Evolutionary conservation across 2,797 vertebrate genomes (phyloP), one percentile per base, ranked within the genome.

Genomic region (Poecilia wingei): DNA sequence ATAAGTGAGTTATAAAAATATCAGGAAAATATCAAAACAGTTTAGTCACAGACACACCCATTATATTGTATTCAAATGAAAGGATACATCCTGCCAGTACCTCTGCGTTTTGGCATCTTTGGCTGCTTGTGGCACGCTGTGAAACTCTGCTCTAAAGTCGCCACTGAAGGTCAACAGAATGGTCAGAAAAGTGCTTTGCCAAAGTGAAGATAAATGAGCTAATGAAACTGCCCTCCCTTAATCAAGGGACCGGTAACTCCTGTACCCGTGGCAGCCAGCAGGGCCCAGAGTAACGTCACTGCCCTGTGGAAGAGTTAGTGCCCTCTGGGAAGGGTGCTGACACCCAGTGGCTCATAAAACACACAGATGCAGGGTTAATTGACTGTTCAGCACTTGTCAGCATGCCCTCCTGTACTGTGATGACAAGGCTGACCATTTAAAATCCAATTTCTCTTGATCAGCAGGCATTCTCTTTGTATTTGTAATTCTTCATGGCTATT

Each of bases 281-380:
- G 92, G 95, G 93, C 94, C 95, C 96, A 61, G 82, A 76, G 79
- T 87, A 84, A 83, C 96, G 96, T 97, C 96, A 97, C 96, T 96
- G 96, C 97, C 96, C 95, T 47, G 93, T 93, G 93, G 96, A 97
- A 97, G 96, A 97, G 96, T 97, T 97, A 97, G 96, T 96, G 96
- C 95, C 96, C 91, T 88, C 84, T 82, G 91, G 93, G 92, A 91
- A 82, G 81, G 83, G 77, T 89, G 96, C 84, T 87, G 91, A 93
- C 95, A 96, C 92, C 90, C 94, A 72, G 90, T 81, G 96, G 96
- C 96, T 97, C 96, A 96, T 98, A 98, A 99, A 98, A 97, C 97
- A 97, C 97, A 97, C 97, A 98, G 97, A 98, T 98, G 98, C 97
- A 96, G 96, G 97, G 97, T 98, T 99, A 98, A 99, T 97, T 97